Conservation (phyloP, 2,797 vertebrate species). For the Threskiornis aethiopicus region DNA sequence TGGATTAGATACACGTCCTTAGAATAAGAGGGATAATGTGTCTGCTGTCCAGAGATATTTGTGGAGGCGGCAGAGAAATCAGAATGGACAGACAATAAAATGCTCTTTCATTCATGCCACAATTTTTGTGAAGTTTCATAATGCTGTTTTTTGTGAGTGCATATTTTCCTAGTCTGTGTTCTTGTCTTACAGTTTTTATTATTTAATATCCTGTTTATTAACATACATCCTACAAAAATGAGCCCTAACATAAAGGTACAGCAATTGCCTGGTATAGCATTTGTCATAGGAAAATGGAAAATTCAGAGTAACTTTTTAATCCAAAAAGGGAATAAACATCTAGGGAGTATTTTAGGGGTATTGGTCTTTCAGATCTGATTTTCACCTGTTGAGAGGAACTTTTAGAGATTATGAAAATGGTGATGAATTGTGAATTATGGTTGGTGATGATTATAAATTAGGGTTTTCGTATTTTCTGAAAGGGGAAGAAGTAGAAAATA, state of each 20-base stretch:
- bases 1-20: slow-evolving; percentile 3
- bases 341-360: background rate
- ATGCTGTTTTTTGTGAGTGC: background rate
- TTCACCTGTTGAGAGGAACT: background rate
- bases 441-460: background rate
- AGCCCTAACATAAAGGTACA: background rate
- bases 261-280: background rate
- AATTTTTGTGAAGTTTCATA: background rate
- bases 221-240: background rate
- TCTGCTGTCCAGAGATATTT: slow-evolving; percentile 11
- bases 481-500: background rate
- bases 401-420: background rate
- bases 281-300: background rate
- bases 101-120: background rate
- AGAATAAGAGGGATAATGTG: background rate
- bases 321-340: background rate
- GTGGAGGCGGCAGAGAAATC: slow-evolving; percentile 19
- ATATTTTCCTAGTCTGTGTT: background rate
- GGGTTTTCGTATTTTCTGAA: background rate
- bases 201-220: background rate
- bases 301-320: background rate
- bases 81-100: background rate
- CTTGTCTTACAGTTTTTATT: background rate
- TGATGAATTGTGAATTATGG: background rate
- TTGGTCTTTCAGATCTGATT: background rate